These are phyloP conservation scores for Mimachlamys varia DNA, from an alignment of 2,888 invertebrate species.

Conservation along the genomic window DNA sequence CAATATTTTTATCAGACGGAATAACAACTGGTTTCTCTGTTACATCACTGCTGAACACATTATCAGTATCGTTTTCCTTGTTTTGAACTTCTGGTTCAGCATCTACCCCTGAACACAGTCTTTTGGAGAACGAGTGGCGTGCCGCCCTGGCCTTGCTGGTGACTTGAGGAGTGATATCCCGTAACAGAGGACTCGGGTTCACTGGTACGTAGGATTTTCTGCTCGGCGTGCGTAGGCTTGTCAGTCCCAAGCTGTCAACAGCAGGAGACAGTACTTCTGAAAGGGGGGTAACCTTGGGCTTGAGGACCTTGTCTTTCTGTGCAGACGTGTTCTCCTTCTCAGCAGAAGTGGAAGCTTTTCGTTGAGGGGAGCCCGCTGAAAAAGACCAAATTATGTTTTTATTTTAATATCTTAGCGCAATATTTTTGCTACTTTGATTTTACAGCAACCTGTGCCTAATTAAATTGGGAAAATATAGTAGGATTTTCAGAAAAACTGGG, in stretches of 20 bases:
- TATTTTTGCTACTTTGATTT: no score
- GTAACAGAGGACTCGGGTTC: conserved; percentile 73
- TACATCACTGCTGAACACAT: background rate
- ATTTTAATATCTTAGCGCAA: no score
- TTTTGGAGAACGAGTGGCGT: conserved; percentile 53
- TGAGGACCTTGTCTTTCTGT: background rate
- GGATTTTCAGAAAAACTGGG: no score
- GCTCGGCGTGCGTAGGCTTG: conserved; percentile 53
- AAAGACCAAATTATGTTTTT: background rate
- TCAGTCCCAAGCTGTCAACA: background rate
- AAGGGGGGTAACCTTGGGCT: conserved; percentile 37
- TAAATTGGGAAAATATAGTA: no score
- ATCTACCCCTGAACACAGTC: conserved; percentile 46
- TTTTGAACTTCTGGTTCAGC: conserved; percentile 8
- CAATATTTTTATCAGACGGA: background rate
- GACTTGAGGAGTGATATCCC: conserved; percentile 63
- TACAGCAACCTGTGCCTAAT: no score
- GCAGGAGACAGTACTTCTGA: background rate
- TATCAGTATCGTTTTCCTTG: background rate
- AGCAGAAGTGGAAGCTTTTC: conserved; percentile 46
- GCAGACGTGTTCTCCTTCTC: no score
- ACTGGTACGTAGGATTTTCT: conserved; percentile 65
- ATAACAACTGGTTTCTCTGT: background rate
- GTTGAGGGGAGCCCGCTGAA: conserved; percentile 58
- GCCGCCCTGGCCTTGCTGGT: conserved; percentile 47